Evolutionary conservation across 2,797 vertebrate species (phyloP).

Genomic region (Cryptoprocta ferox): DNA sequence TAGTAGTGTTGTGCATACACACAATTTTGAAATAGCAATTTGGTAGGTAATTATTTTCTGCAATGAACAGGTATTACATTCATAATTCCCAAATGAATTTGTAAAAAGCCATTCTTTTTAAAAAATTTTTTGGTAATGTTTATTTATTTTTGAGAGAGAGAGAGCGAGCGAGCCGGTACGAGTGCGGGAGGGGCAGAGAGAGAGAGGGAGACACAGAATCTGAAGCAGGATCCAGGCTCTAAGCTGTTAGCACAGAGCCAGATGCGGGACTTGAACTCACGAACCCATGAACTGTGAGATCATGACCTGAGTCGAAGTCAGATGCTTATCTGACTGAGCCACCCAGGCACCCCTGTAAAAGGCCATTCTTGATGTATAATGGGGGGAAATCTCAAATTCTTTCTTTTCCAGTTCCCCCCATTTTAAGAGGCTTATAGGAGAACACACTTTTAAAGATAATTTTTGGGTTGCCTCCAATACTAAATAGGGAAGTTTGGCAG

Average conservation of each 20-base stretch:
- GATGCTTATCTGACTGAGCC: too few relatives aligned
- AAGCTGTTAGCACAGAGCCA: too few relatives aligned
- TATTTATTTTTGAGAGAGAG: too few relatives aligned
- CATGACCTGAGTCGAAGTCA: too few relatives aligned
- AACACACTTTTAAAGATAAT: neutral
- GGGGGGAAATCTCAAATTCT: neutral
- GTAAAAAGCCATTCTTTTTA: neutral
- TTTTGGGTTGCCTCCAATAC: neutral
- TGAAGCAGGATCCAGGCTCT: too few relatives aligned
- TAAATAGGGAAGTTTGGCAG: neutral
- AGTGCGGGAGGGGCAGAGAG: too few relatives aligned
- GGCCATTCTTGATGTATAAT: neutral
- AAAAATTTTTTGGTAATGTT: too few relatives aligned
- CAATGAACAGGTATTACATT: neutral
- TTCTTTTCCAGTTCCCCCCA: neutral
- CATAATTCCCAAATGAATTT: neutral
- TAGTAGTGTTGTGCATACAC: neutral
- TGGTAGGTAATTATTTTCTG: constrained; percentile 29
- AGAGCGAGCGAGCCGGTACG: too few relatives aligned
- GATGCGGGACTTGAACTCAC: too few relatives aligned
- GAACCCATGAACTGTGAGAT: too few relatives aligned
- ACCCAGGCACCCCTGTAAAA: neutral
- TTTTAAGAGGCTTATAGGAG: neutral
- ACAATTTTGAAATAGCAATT: neutral
- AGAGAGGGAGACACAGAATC: too few relatives aligned